Base-by-base conservation (phyloP, 2,888 invertebrate genomes). In the Pogonocherus hispidulus region DNA sequence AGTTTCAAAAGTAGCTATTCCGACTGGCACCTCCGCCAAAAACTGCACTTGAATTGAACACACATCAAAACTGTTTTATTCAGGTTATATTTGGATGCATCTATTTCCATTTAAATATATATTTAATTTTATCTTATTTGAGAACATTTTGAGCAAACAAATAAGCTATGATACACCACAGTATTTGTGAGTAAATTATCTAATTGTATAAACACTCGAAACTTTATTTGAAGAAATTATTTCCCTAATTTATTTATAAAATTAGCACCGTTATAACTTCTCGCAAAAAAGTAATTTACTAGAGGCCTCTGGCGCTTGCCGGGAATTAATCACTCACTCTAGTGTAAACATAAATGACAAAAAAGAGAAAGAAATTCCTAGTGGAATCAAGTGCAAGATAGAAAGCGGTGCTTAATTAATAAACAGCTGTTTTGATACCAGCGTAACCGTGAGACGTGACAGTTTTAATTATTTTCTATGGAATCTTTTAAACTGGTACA, bases 251-350 rank as follows among this genome's bases (percentile, higher is more conserved):
- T 59, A 59, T 47, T 46, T 59, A 18, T 59, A 59, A 14, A 35
- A 47, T 46, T 46, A 19, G 47, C 16, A 27, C 32, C 18, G 59
- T 32, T 47, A 32, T 47, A 59, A 47, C 32, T 47, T 47, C 32
- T 59, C 27, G 23, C 18, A 47, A 59, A 59, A 47, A 59, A 59
- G 59, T 59, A 59, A 59, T 59, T 59, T 59, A 32, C 32, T 47
- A 47, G 47, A 47, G 41, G 59, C 59, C 27, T 19, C 47, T 23
- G 47, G 47, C 18, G 27, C 59, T 59, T 47, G 59, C 59, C n/a
- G 27, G 2, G 35, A 32, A 59, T 59, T 59, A 59, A 59, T 59
- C 59, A 59, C 47, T 19, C 32, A 27, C 47, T 44, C 59, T 23
- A 16, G 47, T 59, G 59, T 35, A 59, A 47, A 59, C 32, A 59